These are phyloP conservation scores for Ochotona curzoniae DNA, from an alignment of 2,113 vertebrate species.

Conservation along the genomic window DNA sequence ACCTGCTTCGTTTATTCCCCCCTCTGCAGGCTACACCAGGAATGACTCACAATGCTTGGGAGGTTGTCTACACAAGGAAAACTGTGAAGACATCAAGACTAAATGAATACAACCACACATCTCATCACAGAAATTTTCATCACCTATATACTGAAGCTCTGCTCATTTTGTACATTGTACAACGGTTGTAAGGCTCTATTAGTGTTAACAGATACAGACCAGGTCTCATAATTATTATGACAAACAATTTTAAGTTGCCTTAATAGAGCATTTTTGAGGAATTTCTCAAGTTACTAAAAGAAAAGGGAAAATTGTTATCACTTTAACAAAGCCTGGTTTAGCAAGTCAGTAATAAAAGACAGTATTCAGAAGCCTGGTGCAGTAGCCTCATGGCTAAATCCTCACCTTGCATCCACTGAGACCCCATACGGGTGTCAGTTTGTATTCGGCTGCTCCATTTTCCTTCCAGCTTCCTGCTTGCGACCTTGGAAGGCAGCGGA, in stretches of 20 bases:
- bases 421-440: too few relatives aligned
- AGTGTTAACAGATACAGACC: not conserved
- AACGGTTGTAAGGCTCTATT: not conserved
- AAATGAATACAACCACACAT: constrained; percentile 46
- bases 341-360: constrained; percentile 27
- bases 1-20: accelerated
- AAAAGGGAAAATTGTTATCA: not conserved
- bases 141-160: not conserved
- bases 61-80: not conserved
- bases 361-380: not conserved
- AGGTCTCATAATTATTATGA: not conserved
- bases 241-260: not conserved
- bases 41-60: not conserved
- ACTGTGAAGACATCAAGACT: not conserved
- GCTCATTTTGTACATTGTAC: not conserved
- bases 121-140: constrained; percentile 23
- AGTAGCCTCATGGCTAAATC: too few relatives aligned
- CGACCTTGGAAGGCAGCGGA: too few relatives aligned
- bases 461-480: too few relatives aligned
- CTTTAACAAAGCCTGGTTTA: constrained; percentile 25
- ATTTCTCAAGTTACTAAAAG: constrained; percentile 43
- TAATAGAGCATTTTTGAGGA: not conserved
- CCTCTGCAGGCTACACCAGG: not conserved
- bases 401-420: too few relatives aligned
- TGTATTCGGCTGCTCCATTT: too few relatives aligned